Percentiles rank a stretch among this genome's conserved stretches.
phyloP scores from a whole-genome alignment of 23 tunicate genomes.

The Trididemnum clinides region DNA sequence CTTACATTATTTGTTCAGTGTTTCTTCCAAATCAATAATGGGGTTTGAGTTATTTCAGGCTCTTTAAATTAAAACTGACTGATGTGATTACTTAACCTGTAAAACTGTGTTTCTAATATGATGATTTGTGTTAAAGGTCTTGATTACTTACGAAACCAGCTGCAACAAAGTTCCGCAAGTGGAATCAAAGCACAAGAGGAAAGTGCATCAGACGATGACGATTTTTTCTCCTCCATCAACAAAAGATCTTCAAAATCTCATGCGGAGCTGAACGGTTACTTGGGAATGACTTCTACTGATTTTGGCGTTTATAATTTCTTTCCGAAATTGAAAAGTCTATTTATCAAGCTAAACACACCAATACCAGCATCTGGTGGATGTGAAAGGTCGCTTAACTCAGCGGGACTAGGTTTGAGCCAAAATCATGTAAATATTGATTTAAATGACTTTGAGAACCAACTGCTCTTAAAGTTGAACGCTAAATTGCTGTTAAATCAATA shows the following conservation, averaged over 20 bases:
- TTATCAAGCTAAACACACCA: neutral
- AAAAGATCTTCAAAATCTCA: neutral
- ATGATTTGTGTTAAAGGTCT: too few species aligned
- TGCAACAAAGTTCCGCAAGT: too few species aligned
- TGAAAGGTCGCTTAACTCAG: neutral
- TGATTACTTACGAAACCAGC: too few species aligned
- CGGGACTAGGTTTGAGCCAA: neutral
- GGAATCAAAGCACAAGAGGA: neutral
- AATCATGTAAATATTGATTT: neutral
- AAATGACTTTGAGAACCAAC: neutral
- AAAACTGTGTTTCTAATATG: too few species aligned
- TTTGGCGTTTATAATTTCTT: neutral
- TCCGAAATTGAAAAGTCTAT: neutral
- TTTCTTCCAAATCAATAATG: too few species aligned
- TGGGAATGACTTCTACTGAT: neutral
- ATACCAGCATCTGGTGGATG: neutral
- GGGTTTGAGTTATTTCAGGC: too few species aligned
- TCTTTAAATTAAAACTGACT: too few species aligned
- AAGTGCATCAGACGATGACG: neutral
- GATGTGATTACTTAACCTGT: too few species aligned
- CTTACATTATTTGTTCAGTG: too few species aligned
- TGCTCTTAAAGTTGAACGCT: neutral
- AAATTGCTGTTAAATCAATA: too few species aligned
- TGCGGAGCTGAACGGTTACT: neutral
- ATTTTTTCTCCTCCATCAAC: neutral